phyloP scores from a whole-genome alignment of 2,888 invertebrate species.

The Neoaliturus tenellus region DNA sequence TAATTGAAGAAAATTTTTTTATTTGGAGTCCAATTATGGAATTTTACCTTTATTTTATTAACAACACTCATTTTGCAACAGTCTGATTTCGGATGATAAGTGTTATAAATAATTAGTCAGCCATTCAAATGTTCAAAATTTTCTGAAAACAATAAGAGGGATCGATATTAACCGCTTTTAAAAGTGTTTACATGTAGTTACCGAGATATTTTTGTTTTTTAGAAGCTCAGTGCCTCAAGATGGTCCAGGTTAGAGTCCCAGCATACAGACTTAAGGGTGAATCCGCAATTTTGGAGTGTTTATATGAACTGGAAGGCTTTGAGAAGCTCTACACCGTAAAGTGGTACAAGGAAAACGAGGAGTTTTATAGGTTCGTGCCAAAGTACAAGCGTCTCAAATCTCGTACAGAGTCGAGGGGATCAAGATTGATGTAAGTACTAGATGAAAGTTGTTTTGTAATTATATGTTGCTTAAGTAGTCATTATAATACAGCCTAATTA shows the following conservation, averaged over 20 bases:
- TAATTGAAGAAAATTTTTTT: background rate
- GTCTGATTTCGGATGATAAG: too few relatives aligned
- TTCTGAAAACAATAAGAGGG: background rate
- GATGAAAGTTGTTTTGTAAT: too few relatives aligned
- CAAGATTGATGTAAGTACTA: constrained; percentile 80
- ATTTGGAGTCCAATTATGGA: background rate
- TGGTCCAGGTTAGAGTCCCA: constrained; percentile 79
- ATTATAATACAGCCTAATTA: too few relatives aligned
- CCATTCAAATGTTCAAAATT: background rate
- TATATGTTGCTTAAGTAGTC: too few relatives aligned
- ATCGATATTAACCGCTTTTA: too few relatives aligned
- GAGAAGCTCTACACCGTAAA: constrained; percentile 87
- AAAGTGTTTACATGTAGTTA: background rate
- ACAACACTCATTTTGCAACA: background rate
- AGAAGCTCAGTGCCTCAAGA: constrained; percentile 72
- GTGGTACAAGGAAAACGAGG: constrained; percentile 91
- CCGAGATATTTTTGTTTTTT: constrained; percentile 35
- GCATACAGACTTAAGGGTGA: constrained; percentile 80
- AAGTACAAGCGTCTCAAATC: constrained; percentile 74
- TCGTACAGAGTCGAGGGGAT: constrained; percentile 83
- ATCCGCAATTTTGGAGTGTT: constrained; percentile 80
- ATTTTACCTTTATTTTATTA: background rate
- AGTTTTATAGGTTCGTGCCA: constrained; percentile 88
- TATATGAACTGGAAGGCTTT: constrained; percentile 78
- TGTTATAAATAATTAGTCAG: too few relatives aligned